phyloP scores from a whole-genome alignment of 2,888 invertebrate genomes.

The Sarcophaga subvicina region DNA sequence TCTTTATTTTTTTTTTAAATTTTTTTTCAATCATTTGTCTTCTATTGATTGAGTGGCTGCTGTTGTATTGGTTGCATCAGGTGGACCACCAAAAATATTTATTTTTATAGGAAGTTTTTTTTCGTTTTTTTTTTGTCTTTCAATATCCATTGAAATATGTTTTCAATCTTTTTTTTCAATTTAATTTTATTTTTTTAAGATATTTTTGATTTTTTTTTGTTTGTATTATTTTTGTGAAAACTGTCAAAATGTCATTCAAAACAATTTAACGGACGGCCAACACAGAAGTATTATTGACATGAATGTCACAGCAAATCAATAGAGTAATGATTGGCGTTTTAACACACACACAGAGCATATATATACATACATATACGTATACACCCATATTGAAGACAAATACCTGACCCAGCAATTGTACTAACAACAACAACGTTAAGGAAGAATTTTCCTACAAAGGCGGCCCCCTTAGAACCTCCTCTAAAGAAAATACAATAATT shows the following conservation, averaged over 20 bases:
- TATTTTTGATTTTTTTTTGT: not conserved
- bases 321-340: conserved; percentile 55
- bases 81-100: conserved; percentile 65
- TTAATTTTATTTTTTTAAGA: not conserved
- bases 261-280: conserved; percentile 65
- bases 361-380: not conserved
- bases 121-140: not conserved
- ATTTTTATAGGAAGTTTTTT: not conserved
- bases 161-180: conserved; percentile 25
- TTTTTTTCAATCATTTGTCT: conserved; percentile 56
- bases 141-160: not conserved
- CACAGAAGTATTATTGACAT: conserved; percentile 63
- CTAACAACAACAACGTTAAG: not conserved
- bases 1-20: not conserved
- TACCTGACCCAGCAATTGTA: not conserved
- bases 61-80: conserved; percentile 45
- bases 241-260: conserved; percentile 67
- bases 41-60: conserved; percentile 42
- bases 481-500: not conserved
- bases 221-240: conserved; percentile 38
- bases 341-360: not conserved
- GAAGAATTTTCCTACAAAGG: conserved; percentile 26
- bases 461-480: not conserved
- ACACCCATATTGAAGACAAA: not conserved
- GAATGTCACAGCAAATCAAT: conserved; percentile 65